Conservation (phyloP, 2,113 vertebrate species). For the Coturnix japonica region DNA sequence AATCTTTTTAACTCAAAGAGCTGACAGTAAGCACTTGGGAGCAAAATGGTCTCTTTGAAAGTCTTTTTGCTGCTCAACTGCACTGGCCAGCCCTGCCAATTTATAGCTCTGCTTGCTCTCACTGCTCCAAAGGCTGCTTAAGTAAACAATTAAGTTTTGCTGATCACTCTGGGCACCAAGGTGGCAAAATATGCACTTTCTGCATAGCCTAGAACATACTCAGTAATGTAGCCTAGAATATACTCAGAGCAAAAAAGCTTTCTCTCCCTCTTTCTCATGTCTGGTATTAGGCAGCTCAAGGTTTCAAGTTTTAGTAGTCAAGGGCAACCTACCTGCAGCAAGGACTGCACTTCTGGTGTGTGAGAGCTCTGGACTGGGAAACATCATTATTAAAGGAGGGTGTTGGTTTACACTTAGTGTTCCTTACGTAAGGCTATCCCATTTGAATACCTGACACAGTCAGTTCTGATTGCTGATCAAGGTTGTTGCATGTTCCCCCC, state of each 20-base stretch:
- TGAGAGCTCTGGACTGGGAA: not conserved
- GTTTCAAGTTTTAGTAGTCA: not conserved
- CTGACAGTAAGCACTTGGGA: slow-evolving; percentile 62
- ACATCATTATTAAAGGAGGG: not conserved
- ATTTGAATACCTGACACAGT: not conserved
- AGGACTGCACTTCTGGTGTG: not conserved
- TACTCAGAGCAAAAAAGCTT: not conserved
- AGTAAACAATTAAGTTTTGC: slow-evolving; percentile 55
- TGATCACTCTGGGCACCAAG: not conserved
- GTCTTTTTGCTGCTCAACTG: slow-evolving; percentile 42
- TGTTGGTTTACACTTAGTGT: not conserved
- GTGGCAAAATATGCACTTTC: not conserved
- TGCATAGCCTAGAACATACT: not conserved
- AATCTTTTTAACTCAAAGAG: slow-evolving; percentile 65
- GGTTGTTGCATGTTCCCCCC: not conserved
- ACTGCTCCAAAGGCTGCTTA: slow-evolving; percentile 43
- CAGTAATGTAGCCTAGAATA: not conserved
- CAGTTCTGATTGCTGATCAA: not conserved
- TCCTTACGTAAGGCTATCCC: slow-evolving; percentile 7
- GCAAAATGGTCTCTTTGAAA: slow-evolving; percentile 55
- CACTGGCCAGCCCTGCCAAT: slow-evolving; percentile 46
- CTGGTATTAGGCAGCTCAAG: not conserved
- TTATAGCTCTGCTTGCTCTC: slow-evolving; percentile 4
- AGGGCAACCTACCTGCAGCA: not conserved
- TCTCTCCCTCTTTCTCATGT: not conserved